These are phyloP conservation scores for Echinops telfairi DNA, from an alignment of 2,113 vertebrate genomes.

Conservation along the genomic window DNA sequence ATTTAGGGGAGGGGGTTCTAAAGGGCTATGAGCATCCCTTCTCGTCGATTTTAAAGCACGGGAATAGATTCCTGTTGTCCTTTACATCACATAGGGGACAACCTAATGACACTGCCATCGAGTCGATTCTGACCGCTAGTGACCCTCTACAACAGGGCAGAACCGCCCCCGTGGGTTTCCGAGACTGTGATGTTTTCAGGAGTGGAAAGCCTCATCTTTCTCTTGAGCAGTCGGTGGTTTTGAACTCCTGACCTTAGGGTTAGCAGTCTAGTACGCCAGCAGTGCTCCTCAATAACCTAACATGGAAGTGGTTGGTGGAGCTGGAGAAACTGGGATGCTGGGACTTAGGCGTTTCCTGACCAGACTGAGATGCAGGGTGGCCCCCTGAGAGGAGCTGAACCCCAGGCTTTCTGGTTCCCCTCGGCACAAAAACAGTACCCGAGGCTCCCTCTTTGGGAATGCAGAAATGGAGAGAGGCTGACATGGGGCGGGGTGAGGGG, in stretches of 20 bases:
- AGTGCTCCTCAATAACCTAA: neutral
- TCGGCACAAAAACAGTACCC: conserved; percentile 12
- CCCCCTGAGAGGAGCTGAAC: neutral
- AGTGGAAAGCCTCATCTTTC: no score
- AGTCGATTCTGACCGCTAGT: no score
- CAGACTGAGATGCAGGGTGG: neutral
- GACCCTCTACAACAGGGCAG: no score
- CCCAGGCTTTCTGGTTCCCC: neutral
- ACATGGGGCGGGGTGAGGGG: neutral
- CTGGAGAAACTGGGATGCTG: neutral
- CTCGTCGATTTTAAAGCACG: neutral
- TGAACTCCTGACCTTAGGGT: no score
- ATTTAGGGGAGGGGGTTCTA: neutral
- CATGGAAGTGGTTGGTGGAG: neutral
- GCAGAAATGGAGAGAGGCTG: neutral
- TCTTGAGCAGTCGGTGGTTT: no score
- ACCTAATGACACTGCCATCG: neutral
- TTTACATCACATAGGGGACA: neutral
- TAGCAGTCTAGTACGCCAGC: no score
- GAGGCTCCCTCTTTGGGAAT: neutral
- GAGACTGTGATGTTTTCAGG: no score
- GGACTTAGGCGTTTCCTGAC: neutral
- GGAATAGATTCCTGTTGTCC: neutral
- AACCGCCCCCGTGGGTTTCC: no score
- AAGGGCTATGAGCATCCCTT: neutral